Conservation (phyloP, 2,888 invertebrate species). For the Tenthredo scrophulariae region DNA sequence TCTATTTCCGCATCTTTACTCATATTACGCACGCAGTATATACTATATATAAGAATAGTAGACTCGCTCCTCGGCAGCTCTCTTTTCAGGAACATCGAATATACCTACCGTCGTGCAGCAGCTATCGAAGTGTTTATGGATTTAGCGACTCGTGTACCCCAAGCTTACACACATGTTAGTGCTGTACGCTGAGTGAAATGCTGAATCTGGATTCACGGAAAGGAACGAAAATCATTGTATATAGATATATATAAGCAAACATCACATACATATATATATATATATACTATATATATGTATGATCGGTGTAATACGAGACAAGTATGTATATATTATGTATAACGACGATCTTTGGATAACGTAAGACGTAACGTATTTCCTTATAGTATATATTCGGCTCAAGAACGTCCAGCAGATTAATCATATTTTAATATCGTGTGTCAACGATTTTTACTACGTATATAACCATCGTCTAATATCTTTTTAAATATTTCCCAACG, state of each 20-base stretch:
- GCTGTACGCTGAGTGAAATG: background rate
- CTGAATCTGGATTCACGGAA: background rate
- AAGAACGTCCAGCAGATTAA: background rate
- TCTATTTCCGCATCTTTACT: constrained; percentile 2
- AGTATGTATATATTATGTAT: too few relatives aligned
- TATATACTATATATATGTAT: too few relatives aligned
- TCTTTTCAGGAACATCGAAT: background rate
- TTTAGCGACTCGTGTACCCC: background rate
- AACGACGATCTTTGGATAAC: background rate
- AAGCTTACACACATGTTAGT: background rate
- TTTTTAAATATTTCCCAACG: background rate
- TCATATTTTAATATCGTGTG: background rate
- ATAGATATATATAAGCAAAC: background rate
- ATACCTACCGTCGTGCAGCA: background rate
- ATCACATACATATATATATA: background rate
- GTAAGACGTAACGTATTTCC: too few relatives aligned
- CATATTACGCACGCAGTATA: background rate
- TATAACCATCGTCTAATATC: background rate
- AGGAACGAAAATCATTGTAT: background rate
- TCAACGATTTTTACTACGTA: background rate
- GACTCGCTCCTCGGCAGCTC: background rate
- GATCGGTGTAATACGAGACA: too few relatives aligned
- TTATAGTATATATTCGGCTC: background rate
- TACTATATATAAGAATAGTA: background rate
- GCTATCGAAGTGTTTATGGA: constrained; percentile 24